Base-by-base conservation (phyloP, 2,113 vertebrate genomes). In the Eurystomus gularis region DNA sequence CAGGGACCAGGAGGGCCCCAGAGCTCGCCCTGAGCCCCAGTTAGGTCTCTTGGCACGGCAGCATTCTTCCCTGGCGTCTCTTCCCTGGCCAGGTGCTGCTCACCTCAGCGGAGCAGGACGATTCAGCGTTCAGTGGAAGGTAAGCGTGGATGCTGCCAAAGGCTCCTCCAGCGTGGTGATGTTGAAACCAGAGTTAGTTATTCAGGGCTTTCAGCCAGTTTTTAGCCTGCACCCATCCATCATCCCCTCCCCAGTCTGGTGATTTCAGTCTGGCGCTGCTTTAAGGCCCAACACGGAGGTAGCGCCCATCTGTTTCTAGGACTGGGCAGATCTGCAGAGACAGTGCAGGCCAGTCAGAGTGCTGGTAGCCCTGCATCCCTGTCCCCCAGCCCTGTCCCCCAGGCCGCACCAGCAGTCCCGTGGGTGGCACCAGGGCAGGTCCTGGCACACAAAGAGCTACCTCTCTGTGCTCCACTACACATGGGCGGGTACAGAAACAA, bases 211-310 rank as follows among this genome's bases (percentile, higher is more conserved):
- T 61, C n/a, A 61, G 92, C 79, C 90, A 95, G 72, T 68, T 81
- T 90, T 72, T 24, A 88, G 68, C 62, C 76, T 83, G 80, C 54
- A 69, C 51, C 64, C 54, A 96, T 94, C 82, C 40, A 81, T 94
- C 72, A 88, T 81, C 28, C 23, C 4, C 62, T 73, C 35, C 68
- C 49, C 76, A 81, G 54, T 12, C 70, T 86, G 79, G 39, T 2
- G 3, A 62, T 79, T 87, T 89, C 78, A 60, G 52, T 40, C 85
- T 85, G 88, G 58, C 4, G 3, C 68, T 49, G 54, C 76, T 90
- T 62, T 35, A 65, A 77, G 68, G 70, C 60, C 58, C 68, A 35
- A 57, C 57, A 37, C 35, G 8, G 78, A 65, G 4, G 16, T 19
- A 9, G 14, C 0, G 3, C 10, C 33, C 4, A 0, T 55, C 65